phyloP scores from a whole-genome alignment of 1,140 invertebrate species.

The Caenorhabditis elegans region DNA sequence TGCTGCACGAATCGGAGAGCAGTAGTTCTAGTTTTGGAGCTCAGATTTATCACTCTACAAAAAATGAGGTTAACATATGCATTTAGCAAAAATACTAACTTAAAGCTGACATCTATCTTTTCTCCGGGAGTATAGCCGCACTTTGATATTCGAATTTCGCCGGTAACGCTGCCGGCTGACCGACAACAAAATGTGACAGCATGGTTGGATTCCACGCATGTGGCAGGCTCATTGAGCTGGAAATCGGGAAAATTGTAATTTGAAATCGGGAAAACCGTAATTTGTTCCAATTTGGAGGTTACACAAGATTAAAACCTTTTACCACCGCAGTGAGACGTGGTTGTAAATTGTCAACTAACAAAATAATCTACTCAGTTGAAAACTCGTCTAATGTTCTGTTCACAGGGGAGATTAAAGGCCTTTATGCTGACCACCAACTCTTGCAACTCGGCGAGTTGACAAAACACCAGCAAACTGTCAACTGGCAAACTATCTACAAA shows the following conservation, averaged over 20 bases:
- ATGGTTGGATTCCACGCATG: slow-evolving; percentile 54
- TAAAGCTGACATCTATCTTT: slow-evolving; percentile 51
- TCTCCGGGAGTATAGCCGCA: slow-evolving; percentile 65
- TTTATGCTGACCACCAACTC: too few relatives aligned
- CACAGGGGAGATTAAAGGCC: too few relatives aligned
- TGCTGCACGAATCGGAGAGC: slow-evolving; percentile 54
- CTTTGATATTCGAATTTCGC: slow-evolving; percentile 52
- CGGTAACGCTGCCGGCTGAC: slow-evolving; percentile 52
- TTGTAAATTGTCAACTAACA: too few relatives aligned
- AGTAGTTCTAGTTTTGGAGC: slow-evolving; percentile 34
- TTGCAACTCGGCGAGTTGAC: too few relatives aligned
- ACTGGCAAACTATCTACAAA: too few relatives aligned
- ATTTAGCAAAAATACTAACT: background rate
- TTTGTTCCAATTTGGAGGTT: background rate
- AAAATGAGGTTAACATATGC: background rate
- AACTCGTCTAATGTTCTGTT: too few relatives aligned
- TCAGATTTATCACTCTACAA: slow-evolving; percentile 30
- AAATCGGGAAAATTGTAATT: slow-evolving; percentile 18
- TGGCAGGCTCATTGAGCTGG: slow-evolving; percentile 54
- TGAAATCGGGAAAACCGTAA: background rate
- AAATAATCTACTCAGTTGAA: too few relatives aligned
- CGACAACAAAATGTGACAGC: slow-evolving; percentile 61
- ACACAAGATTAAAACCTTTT: too few relatives aligned
- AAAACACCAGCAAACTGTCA: too few relatives aligned
- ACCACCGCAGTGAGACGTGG: too few relatives aligned